Percentiles rank a stretch among this genome's conserved stretches.
Evolutionary conservation across 2,113 vertebrate species (phyloP).

Genomic region (Plotosus lineatus): DNA sequence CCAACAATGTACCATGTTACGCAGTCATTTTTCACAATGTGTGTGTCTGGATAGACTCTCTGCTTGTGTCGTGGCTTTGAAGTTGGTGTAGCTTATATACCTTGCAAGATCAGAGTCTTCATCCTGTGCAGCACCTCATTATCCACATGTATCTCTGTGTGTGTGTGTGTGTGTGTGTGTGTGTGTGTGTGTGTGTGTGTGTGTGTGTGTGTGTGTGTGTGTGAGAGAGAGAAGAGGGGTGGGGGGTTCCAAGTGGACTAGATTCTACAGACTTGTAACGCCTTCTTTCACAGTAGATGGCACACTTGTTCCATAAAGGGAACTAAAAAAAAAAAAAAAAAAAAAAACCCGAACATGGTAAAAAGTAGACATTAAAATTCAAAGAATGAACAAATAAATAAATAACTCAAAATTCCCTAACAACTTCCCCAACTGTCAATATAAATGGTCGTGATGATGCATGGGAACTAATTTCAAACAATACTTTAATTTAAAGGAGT

Average conservation of each 20-base stretch:
- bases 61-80: constrained; percentile 26
- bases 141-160: constrained; percentile 10
- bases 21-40: constrained; percentile 35
- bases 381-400: constrained; percentile 4
- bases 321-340: neutral
- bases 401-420: neutral
- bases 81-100: constrained; percentile 22
- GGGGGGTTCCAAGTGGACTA: neutral
- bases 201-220: neutral
- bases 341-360: neutral
- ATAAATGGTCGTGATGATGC: neutral
- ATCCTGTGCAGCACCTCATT: constrained; percentile 7
- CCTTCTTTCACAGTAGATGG: constrained; percentile 41
- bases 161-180: neutral
- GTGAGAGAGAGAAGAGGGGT: fast-evolving
- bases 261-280: constrained; percentile 18
- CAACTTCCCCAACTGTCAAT: neutral
- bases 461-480: neutral
- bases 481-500: constrained; percentile 3
- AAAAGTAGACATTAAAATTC: neutral
- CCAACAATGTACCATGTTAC: constrained; percentile 23
- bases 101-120: constrained; percentile 34
- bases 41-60: neutral
- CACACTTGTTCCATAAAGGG: constrained; percentile 34
- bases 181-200: too few species aligned